Base-by-base conservation (phyloP, 2,113 vertebrate genomes). In the Cyprinodon variegatus region DNA sequence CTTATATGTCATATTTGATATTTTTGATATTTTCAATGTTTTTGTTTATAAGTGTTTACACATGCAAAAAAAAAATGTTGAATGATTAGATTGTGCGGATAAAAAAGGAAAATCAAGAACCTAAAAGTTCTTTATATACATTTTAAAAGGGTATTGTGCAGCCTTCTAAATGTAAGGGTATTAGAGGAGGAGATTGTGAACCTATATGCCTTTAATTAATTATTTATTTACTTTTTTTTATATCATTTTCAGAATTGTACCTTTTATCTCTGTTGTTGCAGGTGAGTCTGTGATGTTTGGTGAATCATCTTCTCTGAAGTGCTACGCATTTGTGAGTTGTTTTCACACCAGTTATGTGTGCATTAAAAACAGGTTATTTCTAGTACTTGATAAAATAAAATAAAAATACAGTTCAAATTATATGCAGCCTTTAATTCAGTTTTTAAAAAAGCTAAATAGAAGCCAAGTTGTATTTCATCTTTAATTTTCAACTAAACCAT, bases 211-310 rank as follows among this genome's bases (percentile, higher is more conserved):
- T 37, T 48, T 38, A 74, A 37, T 20, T 57, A 41, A 15, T 63
- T 68, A 20, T 57, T 45, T 11, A 65, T 17, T 12, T 62, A 11
- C 14, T 57, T 0, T 0, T 0, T 76, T 57, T 43, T 1, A 48
- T 57, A 48, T 20, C 50, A 81, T 92, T 77, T 93, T 82, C 91
- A 39, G 89, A n/a, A 88, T 89, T 87, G 5, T 57, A 20, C 50
- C 50, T 57, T 89, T 61, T 82, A 13, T 81, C 53, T 74, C 10
- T 79, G 15, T 88, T 57, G 88, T 65, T 84, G 8, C 57, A 87
- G 88, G 88, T 91, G 75, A 91, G 86, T 88, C 70, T 71, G 2
- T 78, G 22, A 40, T 70, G 48, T 69, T 46, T 12, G 77, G 50
- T 65, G 80, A 81, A 63, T 37, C 53, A 13, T 62, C 65, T 57